A percentile compares a stretch with the other conserved stretches of the same genome.
Conservation (phyloP, 2,888 invertebrate genomes). For the Drosophila seclusa region DNA sequence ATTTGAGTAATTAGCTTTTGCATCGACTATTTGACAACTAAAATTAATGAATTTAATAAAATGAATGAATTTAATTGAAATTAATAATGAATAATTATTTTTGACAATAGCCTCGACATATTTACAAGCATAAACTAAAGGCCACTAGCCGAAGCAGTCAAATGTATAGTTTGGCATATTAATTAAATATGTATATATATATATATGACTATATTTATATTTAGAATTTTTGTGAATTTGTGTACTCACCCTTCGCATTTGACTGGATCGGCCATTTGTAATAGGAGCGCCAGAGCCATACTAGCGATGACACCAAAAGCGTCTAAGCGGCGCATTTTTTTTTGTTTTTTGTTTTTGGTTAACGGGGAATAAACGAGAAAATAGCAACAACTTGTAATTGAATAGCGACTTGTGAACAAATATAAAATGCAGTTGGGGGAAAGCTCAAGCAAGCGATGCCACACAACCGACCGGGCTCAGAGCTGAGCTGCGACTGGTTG, state of each 20-base stretch:
- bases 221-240: background rate
- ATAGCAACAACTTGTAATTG: constrained; percentile 32
- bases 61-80: background rate
- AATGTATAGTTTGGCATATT: background rate
- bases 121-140: background rate
- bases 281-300: constrained; percentile 53
- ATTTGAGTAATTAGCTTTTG: background rate
- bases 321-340: constrained; percentile 71
- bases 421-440: background rate
- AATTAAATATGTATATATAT: background rate
- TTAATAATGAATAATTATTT: background rate
- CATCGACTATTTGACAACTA: background rate
- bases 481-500: constrained; percentile 72
- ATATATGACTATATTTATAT: background rate
- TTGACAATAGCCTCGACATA: background rate
- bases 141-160: background rate
- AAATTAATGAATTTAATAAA: background rate
- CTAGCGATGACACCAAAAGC: constrained; percentile 56
- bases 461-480: constrained; percentile 67
- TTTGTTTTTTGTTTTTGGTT: constrained; percentile 4
- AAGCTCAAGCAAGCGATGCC: constrained; percentile 35
- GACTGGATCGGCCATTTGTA: constrained; percentile 62
- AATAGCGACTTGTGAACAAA: constrained; percentile 9
- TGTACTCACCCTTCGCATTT: constrained; percentile 70
- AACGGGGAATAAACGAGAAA: constrained; percentile 21